Conservation (phyloP, 2,888 invertebrate species). For the Seira musarum region DNA sequence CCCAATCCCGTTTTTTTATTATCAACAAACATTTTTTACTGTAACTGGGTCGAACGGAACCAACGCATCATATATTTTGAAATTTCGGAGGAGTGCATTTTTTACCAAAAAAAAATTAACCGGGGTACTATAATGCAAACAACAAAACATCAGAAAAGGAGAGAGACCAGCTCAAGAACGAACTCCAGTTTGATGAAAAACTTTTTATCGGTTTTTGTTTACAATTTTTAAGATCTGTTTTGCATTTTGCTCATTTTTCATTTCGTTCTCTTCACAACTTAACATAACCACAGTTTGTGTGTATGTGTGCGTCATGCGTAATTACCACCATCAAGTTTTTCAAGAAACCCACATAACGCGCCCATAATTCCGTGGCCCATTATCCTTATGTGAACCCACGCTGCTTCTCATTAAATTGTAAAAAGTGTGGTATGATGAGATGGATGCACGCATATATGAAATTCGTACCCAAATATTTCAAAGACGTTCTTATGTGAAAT, state of each 20-base stretch:
- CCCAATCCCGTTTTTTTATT: neutral
- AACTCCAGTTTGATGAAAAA: neutral
- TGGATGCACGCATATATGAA: neutral
- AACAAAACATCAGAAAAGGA: neutral
- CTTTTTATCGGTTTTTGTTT: no score
- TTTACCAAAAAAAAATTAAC: no score
- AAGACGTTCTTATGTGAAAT: neutral
- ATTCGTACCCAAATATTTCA: no score
- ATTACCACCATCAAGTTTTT: slow-evolving; percentile 7
- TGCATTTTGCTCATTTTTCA: neutral
- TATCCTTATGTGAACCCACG: slow-evolving; percentile 14
- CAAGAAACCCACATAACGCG: slow-evolving; percentile 8
- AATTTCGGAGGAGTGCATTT: no score
- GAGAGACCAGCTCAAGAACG: neutral
- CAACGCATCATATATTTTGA: neutral
- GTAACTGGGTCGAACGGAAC: neutral
- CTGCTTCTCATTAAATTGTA: neutral
- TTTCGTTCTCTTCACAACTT: no score
- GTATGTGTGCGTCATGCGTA: neutral
- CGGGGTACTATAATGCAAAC: no score
- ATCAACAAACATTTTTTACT: neutral
- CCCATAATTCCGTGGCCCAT: neutral
- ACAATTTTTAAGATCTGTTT: neutral
- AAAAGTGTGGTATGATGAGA: neutral
- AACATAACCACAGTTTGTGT: neutral